These are phyloP conservation scores for Nesogale talazaci DNA, from an alignment of 2,113 vertebrate species.

Conservation along the genomic window DNA sequence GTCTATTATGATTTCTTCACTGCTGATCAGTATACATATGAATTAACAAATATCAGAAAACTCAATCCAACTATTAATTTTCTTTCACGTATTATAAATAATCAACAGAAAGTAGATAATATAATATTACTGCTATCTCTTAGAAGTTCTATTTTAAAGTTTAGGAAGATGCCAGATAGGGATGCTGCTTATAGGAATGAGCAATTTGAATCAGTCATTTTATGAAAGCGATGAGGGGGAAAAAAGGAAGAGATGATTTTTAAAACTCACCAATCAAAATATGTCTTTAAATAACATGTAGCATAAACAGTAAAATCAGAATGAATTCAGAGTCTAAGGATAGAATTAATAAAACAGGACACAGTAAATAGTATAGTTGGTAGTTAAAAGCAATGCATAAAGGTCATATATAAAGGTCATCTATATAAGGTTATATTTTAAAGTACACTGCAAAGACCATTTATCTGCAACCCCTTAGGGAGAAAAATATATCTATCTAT, in stretches of 20 bases:
- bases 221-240: background rate
- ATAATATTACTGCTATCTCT: background rate
- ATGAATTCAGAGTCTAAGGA: slow-evolving; percentile 25
- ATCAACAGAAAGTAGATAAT: background rate
- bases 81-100: background rate
- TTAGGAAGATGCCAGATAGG: slow-evolving; percentile 22
- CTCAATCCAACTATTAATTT: background rate
- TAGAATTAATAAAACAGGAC: slow-evolving; percentile 43
- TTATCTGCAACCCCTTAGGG: background rate
- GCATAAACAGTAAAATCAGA: slow-evolving; percentile 55
- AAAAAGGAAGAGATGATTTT: slow-evolving; percentile 30
- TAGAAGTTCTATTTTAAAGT: slow-evolving; percentile 53
- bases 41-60: background rate
- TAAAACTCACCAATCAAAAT: slow-evolving; percentile 24
- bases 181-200: slow-evolving; percentile 51
- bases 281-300: slow-evolving; percentile 65
- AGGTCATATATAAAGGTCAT: background rate
- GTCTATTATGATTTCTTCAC: background rate
- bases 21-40: background rate
- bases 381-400: background rate
- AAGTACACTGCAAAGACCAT: background rate
- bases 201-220: slow-evolving; percentile 66
- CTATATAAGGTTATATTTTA: background rate
- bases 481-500: background rate
- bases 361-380: slow-evolving; percentile 17